Base-by-base conservation (phyloP, 2,113 vertebrate species). In the Hippoglossus stenolepis region DNA sequence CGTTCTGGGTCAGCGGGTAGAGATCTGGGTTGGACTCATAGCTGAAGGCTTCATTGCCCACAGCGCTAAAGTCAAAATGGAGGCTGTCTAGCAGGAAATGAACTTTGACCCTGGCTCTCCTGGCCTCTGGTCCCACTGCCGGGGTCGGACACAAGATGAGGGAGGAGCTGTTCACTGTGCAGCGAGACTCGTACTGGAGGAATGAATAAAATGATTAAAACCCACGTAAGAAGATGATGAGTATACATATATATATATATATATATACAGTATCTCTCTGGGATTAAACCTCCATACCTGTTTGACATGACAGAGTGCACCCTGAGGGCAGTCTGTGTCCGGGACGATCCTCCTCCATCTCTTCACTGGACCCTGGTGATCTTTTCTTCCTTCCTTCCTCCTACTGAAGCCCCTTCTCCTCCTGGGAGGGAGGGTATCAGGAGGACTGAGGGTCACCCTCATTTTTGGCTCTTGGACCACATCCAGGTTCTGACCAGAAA, bases 71-170 rank as follows among this genome's bases (percentile, higher is more conserved):
- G 83, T 97, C 94, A 72, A 99, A 97, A 69, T 95, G 95, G 79
- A 99, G 93, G 83, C 96, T 98, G 90, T 99, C 97, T 60, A 99
- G 82, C 77, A 98, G 92, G 86, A 99, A 98, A 65, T 97, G 96
- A 86, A 99, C 93, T 72, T 88, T 95, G 65, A 99, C 87, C 73
- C 26, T 80, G 18, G 94, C 87, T 2, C 88, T 91, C 49, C 85
- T 88, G 4, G 94, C 90, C 45, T 94, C 91, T n/a, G 87, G 74
- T 1, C 94, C 95, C 89, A 98, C 96, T 3, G 95, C 95, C 0
- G 97, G 97, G 0, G 96, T 96, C 43, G 90, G 94, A 90, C 97
- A 99, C 35, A 95, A 68, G 86, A 99, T 95, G 79, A 98, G 94
- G 56, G 90, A 94, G 49, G 97, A 96, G 67, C 95, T 96, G 90